Evolutionary conservation across 53 echinoderm and acorn worm genomes (phyloP).

Genomic region (Mesocentrotus franciscanus): DNA sequence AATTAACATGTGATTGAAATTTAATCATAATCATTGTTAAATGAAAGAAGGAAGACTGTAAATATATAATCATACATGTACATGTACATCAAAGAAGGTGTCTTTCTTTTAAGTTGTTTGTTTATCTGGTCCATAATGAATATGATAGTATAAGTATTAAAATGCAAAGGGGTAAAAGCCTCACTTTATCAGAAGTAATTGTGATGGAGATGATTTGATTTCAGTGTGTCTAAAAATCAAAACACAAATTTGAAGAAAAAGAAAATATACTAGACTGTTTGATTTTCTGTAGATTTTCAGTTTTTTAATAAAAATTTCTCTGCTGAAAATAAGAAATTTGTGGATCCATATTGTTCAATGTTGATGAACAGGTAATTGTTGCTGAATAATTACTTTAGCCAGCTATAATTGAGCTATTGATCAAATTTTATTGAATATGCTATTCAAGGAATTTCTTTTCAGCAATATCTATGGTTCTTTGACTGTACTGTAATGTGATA

Average conservation of each 20-base stretch:
- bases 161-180: neutral
- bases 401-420: neutral
- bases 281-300: neutral
- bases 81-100: neutral
- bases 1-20: neutral
- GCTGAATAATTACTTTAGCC: neutral
- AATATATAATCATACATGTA: slow-evolving; percentile 8
- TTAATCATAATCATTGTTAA: neutral
- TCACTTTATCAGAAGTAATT: neutral
- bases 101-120: slow-evolving; percentile 21
- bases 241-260: neutral
- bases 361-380: neutral
- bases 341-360: neutral
- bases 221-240: neutral
- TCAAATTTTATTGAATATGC: neutral
- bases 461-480: neutral
- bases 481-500: slow-evolving; percentile 14
- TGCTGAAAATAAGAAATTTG: too few relatives aligned
- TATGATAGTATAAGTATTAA: neutral
- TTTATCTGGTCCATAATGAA: neutral
- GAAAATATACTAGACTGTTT: neutral
- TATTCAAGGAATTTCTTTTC: slow-evolving; percentile 14
- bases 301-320: too few relatives aligned
- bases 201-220: neutral
- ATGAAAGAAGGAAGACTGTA: slow-evolving; percentile 4